These are phyloP conservation scores for Eupithecia vulgata DNA, from an alignment of 2,888 invertebrate genomes.

Conservation along the genomic window DNA sequence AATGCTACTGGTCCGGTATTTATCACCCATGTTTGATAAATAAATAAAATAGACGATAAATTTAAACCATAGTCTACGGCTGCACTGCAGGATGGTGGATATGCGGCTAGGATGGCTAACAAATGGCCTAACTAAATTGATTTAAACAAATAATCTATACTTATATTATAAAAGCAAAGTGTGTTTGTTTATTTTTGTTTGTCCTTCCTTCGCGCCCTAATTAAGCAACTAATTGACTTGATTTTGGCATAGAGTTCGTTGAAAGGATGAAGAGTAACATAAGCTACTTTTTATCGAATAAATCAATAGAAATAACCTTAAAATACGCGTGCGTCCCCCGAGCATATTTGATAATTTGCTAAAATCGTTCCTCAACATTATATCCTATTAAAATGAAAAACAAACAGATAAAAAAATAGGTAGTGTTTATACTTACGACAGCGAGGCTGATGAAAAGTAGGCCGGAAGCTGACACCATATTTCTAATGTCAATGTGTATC, in stretches of 20 bases:
- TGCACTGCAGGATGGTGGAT: neutral
- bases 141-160: too few species aligned
- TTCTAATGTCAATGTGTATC: constrained; percentile 51
- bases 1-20: constrained; percentile 40
- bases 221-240: too few species aligned
- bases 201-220: too few species aligned
- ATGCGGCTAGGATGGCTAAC: neutral
- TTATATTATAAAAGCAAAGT: too few species aligned
- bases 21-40: constrained; percentile 43
- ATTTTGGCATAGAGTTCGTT: too few species aligned
- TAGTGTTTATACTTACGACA: constrained; percentile 64
- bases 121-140: too few species aligned
- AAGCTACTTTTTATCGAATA: too few species aligned
- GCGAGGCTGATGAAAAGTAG: constrained; percentile 58
- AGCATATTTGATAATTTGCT: too few species aligned
- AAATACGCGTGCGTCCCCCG: too few species aligned
- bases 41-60: constrained; percentile 11
- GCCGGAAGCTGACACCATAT: constrained; percentile 64
- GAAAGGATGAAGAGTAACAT: too few species aligned
- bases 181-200: too few species aligned
- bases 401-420: constrained; percentile 39
- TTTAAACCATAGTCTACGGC: neutral
- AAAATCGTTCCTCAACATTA: neutral
- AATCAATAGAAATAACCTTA: too few species aligned
- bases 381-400: neutral